Conservation (phyloP, 2,113 vertebrate species). For the Pomatostomus ruficeps region DNA sequence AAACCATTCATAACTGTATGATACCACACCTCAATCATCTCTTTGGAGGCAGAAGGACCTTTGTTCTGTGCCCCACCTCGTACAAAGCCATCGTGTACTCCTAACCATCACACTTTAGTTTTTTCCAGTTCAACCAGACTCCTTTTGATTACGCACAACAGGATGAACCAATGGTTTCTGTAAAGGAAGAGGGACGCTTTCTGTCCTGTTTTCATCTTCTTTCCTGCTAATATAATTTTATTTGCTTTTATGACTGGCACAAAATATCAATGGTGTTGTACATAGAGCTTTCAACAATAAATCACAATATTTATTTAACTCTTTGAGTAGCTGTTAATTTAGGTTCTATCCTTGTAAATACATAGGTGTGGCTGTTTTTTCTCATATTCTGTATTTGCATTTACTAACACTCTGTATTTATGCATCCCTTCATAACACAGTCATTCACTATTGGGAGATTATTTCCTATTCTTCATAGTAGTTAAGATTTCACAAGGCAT, state of each 20-base stretch:
- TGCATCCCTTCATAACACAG: background rate
- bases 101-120: background rate
- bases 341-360: background rate
- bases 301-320: background rate
- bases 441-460: background rate
- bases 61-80: background rate
- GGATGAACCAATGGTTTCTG: background rate
- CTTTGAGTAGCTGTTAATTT: background rate
- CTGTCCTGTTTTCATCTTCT: background rate
- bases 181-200: background rate
- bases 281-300: background rate
- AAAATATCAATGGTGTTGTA: background rate
- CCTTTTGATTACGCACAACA: background rate
- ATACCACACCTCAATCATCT: background rate
- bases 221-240: background rate
- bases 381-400: background rate
- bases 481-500: background rate
- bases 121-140: slow-evolving; percentile 3
- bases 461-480: background rate
- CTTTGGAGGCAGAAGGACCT: background rate
- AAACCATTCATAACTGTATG: background rate
- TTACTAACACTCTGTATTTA: background rate
- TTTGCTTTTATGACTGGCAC: background rate
- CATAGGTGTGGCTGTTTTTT: background rate
- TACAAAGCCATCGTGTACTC: background rate